Evolutionary conservation across 2,888 invertebrate genomes (phyloP).

Genomic region (Boloria selene): DNA sequence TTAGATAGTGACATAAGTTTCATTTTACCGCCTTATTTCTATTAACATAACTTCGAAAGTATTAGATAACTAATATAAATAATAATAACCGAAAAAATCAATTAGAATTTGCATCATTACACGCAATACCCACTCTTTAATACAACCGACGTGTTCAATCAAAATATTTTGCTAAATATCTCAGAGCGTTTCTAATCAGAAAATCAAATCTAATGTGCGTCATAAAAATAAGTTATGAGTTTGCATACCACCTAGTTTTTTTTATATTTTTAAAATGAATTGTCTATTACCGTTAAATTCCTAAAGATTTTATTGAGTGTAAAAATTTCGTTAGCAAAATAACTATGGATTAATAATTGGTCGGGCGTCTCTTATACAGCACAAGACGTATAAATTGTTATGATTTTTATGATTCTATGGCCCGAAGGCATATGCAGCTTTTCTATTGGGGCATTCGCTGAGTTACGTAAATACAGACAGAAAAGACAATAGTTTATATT

Average conservation of each 20-base stretch:
- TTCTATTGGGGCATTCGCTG: conserved; percentile 14
- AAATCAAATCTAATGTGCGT: conserved; percentile 30
- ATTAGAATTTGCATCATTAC: too few species aligned
- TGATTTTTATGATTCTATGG: conserved; percentile 20
- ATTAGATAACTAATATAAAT: too few species aligned
- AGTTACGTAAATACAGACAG: conserved; percentile 7
- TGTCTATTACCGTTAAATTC: conserved; percentile 13
- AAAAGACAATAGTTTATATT: not conserved
- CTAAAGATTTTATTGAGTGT: conserved; percentile 21
- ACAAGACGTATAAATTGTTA: conserved; percentile 18
- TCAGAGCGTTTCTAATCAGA: conserved; percentile 21
- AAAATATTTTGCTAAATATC: conserved; percentile 24
- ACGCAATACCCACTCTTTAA: too few species aligned
- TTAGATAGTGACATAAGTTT: too few species aligned
- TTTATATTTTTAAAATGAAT: conserved; percentile 13
- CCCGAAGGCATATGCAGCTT: conserved; percentile 9
- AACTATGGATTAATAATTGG: conserved; percentile 22
- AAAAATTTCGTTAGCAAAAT: conserved; percentile 29
- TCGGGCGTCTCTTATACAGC: conserved; percentile 14
- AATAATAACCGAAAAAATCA: too few species aligned
- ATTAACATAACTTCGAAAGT: too few species aligned
- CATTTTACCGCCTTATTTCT: too few species aligned
- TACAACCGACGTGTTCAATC: conserved; percentile 6
- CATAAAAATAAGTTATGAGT: conserved; percentile 36
- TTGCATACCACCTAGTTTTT: conserved; percentile 31